These are phyloP conservation scores for Pseudochirops corinnae DNA, from an alignment of 2,797 vertebrate genomes.

Conservation along the genomic window DNA sequence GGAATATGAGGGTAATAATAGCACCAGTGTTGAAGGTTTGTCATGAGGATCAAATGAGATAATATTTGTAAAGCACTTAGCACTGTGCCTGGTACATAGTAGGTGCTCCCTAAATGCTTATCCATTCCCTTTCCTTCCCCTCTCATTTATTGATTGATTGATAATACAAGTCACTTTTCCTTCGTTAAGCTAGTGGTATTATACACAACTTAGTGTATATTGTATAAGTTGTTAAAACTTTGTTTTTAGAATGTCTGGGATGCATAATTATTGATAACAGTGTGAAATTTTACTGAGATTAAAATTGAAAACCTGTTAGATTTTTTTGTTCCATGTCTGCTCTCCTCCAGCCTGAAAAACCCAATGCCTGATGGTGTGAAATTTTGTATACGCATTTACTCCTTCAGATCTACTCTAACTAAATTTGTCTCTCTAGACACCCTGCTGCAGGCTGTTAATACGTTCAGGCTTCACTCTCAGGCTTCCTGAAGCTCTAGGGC, in stretches of 20 bases:
- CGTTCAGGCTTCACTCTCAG: slow-evolving; percentile 68
- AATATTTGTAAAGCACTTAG: not conserved
- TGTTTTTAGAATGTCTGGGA: slow-evolving; percentile 15
- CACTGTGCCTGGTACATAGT: not conserved
- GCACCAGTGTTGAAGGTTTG: not conserved
- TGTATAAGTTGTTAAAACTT: not conserved
- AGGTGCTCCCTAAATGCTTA: not conserved
- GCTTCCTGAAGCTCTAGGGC: slow-evolving; percentile 73
- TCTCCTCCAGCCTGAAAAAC: slow-evolving; percentile 37
- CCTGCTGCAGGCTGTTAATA: slow-evolving; percentile 65
- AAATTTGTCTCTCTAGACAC: slow-evolving; percentile 59
- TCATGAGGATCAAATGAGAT: not conserved
- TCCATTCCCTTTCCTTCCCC: not conserved
- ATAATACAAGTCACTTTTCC: slow-evolving; percentile 10
- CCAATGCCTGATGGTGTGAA: slow-evolving; percentile 38
- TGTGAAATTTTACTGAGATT: slow-evolving; percentile 17
- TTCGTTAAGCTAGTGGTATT: slow-evolving; percentile 43
- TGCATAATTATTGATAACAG: not conserved
- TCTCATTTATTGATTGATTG: not conserved
- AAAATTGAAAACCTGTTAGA: slow-evolving; percentile 7
- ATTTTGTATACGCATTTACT: slow-evolving; percentile 27
- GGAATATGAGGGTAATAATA: not conserved
- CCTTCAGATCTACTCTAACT: slow-evolving; percentile 63
- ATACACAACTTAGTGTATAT: not conserved
- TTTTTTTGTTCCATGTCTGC: slow-evolving; percentile 43